phyloP scores from a whole-genome alignment of 2,113 vertebrate species.

The Actinemys pallida region DNA sequence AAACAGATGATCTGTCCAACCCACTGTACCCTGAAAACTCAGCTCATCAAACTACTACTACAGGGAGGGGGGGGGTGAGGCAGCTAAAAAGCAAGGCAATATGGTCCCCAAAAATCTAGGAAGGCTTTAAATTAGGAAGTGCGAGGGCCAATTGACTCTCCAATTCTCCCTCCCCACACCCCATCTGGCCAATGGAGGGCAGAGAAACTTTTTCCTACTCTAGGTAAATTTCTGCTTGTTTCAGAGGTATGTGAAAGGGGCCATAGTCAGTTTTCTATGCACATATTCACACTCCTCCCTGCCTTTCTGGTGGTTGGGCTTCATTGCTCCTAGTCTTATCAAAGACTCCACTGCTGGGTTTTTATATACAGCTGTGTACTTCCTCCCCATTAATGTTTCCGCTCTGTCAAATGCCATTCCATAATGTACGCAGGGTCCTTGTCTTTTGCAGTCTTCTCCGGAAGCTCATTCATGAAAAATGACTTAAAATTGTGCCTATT shows the following conservation, averaged over 20 bases:
- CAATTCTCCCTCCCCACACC: background rate
- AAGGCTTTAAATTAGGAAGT: background rate
- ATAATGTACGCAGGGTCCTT: background rate
- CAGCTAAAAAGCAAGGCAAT: no score
- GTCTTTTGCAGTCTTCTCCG: background rate
- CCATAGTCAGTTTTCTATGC: background rate
- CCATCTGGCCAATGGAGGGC: background rate
- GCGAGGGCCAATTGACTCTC: background rate
- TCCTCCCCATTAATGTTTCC: rapidly evolving
- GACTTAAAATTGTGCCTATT: background rate
- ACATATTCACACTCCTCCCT: background rate
- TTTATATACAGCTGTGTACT: background rate
- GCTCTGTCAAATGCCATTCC: background rate
- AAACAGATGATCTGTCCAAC: background rate
- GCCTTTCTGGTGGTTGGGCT: background rate
- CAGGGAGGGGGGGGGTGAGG: background rate
- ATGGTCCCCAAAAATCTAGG: background rate
- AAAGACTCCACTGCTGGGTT: background rate
- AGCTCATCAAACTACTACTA: background rate
- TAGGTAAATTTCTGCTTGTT: background rate
- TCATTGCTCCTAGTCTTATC: background rate
- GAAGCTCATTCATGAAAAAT: background rate
- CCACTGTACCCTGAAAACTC: background rate
- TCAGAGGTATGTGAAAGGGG: background rate
- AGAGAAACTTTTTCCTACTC: background rate